These are phyloP conservation scores for Platysternon megacephalum DNA, from an alignment of 2,113 vertebrate species.

Conservation along the genomic window DNA sequence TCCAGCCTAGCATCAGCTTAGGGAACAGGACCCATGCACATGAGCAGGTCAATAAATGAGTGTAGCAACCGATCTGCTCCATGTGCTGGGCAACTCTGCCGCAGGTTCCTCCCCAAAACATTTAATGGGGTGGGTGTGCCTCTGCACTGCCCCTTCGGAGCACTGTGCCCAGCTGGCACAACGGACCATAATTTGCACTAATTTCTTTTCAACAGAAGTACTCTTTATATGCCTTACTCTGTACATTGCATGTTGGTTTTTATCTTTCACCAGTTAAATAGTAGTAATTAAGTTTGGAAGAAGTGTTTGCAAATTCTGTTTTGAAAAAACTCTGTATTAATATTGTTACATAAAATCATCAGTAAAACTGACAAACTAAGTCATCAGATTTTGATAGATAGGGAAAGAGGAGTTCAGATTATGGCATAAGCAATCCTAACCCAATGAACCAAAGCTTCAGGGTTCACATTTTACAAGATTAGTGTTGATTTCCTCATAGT, in stretches of 20 bases:
- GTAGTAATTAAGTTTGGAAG: background rate
- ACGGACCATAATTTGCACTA: background rate
- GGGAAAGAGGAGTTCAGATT: background rate
- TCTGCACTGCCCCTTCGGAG: background rate
- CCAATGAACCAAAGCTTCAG: constrained; percentile 14
- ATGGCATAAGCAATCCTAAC: background rate
- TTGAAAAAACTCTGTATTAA: background rate
- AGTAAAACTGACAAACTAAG: too few species aligned
- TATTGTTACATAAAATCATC: too few species aligned
- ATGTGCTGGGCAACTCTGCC: background rate
- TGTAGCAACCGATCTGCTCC: background rate
- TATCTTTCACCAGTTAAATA: background rate
- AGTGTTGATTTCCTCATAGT: background rate
- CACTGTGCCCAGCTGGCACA: background rate
- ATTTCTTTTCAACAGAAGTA: background rate
- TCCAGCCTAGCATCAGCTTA: background rate
- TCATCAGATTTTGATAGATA: background rate
- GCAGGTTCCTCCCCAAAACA: background rate
- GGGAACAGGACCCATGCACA: background rate
- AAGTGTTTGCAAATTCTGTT: background rate
- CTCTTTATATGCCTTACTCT: background rate
- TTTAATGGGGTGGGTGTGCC: fast-evolving
- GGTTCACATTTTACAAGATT: background rate
- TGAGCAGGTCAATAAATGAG: background rate
- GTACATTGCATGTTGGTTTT: background rate